phyloP scores from a whole-genome alignment of 2,888 invertebrate species.

The Ennomos erosarius region DNA sequence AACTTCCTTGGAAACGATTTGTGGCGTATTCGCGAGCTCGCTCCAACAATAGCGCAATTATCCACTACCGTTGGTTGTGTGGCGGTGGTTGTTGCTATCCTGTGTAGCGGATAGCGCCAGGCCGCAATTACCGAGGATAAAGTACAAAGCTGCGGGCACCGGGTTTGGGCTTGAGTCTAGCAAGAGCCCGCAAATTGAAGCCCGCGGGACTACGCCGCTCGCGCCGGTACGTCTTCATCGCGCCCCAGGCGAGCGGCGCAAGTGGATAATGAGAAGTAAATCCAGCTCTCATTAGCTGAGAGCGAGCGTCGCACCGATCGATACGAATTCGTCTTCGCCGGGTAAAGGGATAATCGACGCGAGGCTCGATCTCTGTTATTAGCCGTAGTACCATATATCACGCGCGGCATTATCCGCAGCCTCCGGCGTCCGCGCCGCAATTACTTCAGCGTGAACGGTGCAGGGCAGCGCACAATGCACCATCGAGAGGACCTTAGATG shows the following conservation, averaged over 20 bases:
- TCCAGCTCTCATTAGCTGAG: slow-evolving; percentile 80
- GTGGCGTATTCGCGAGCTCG: slow-evolving; percentile 60
- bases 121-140: slow-evolving; percentile 78
- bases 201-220: slow-evolving; percentile 59
- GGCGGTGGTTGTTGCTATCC: slow-evolving; percentile 60
- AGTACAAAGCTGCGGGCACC: slow-evolving; percentile 75
- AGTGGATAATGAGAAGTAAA: slow-evolving; percentile 84
- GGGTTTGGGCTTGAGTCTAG: slow-evolving; percentile 60
- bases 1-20: slow-evolving; percentile 70
- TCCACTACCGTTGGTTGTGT: slow-evolving; percentile 73
- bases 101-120: slow-evolving; percentile 59
- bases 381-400: slow-evolving; percentile 83
- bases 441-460: slow-evolving; percentile 67
- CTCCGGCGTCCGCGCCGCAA: slow-evolving; percentile 79
- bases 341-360: slow-evolving; percentile 81
- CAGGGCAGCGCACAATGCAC: slow-evolving; percentile 65
- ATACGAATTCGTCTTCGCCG: slow-evolving; percentile 79
- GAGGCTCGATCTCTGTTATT: slow-evolving; percentile 76
- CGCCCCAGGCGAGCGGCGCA: slow-evolving; percentile 74
- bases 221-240: slow-evolving; percentile 77
- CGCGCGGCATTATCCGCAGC: slow-evolving; percentile 76
- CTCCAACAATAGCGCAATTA: slow-evolving; percentile 80
- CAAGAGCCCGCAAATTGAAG: slow-evolving; percentile 71
- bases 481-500: slow-evolving; percentile 59
- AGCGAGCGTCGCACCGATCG: slow-evolving; percentile 76